These are phyloP conservation scores for Remorina albescens DNA, from an alignment of 2,797 vertebrate genomes.

Conservation along the genomic window DNA sequence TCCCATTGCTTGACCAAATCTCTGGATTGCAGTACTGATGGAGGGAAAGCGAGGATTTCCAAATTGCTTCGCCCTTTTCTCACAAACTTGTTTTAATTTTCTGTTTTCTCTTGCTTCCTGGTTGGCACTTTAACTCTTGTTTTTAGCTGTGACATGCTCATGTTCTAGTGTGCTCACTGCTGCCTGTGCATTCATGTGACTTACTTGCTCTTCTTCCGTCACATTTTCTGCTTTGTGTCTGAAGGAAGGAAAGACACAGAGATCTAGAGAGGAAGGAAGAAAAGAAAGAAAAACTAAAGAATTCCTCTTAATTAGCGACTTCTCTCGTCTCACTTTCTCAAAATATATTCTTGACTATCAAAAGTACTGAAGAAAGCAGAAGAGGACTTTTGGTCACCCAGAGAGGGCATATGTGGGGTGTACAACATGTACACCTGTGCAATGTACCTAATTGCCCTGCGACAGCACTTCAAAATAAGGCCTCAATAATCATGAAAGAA, in stretches of 20 bases:
- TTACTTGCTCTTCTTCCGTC: background rate
- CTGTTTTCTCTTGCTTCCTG: background rate
- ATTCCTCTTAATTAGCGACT: background rate
- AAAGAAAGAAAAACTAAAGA: background rate
- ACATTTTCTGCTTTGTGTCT: background rate
- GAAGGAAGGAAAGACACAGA: background rate
- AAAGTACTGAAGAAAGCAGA: background rate
- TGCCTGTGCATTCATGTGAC: background rate
- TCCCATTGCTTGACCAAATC: background rate
- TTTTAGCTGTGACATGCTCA: background rate
- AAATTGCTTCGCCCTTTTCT: background rate
- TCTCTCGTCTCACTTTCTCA: background rate
- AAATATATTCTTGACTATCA: background rate
- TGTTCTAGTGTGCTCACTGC: background rate
- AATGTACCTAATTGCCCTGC: background rate
- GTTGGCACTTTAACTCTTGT: background rate
- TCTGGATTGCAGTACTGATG: slow-evolving; percentile 35
- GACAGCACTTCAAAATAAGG: background rate
- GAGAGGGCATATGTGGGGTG: no score
- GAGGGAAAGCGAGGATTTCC: slow-evolving; percentile 1
- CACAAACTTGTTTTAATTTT: background rate
- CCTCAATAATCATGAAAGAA: background rate
- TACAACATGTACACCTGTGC: background rate
- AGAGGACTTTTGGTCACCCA: background rate
- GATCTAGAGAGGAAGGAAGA: background rate